Evolutionary conservation across 2,797 vertebrate species (phyloP).

Genomic region (Distichodus sexfasciatus): DNA sequence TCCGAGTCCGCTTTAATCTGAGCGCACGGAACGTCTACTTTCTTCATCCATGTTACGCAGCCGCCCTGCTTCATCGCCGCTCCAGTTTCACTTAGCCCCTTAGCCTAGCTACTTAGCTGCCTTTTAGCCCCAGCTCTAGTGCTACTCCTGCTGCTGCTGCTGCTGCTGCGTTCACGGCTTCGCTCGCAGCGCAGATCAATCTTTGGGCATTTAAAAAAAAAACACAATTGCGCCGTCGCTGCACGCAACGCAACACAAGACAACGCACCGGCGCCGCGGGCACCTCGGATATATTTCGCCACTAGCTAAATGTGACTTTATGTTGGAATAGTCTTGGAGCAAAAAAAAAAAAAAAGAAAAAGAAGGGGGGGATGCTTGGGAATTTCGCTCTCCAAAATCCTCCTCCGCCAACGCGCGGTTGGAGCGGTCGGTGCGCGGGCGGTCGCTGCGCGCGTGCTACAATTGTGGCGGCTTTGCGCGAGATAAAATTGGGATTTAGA

Average conservation of each 20-base stretch:
- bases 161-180: conserved; percentile 59
- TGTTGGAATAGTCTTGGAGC: conserved; percentile 83
- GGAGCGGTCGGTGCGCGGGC: conserved; percentile 51
- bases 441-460: conserved; percentile 51
- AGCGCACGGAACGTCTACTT: neutral
- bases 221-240: too few species aligned
- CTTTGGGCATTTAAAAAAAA: too few species aligned
- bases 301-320: conserved; percentile 80
- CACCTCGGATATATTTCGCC: conserved; percentile 63
- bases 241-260: too few species aligned
- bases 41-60: neutral
- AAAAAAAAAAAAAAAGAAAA: too few species aligned
- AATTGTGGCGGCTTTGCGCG: conserved; percentile 74
- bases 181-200: conserved; percentile 68
- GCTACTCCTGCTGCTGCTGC: too few species aligned
- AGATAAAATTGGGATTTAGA: conserved; percentile 87
- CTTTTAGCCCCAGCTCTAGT: too few species aligned
- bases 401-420: conserved; percentile 59
- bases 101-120: conserved; percentile 75
- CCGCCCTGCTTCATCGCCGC: conserved; percentile 41
- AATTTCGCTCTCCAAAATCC: conserved; percentile 77
- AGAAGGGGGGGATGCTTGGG: conserved; percentile 83
- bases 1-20: neutral
- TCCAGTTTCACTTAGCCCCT: conserved; percentile 69
- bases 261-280: too few species aligned